Evolutionary conservation across 2,797 vertebrate genomes (phyloP).

Genomic region (Cercopithecus hamlyni): DNA sequence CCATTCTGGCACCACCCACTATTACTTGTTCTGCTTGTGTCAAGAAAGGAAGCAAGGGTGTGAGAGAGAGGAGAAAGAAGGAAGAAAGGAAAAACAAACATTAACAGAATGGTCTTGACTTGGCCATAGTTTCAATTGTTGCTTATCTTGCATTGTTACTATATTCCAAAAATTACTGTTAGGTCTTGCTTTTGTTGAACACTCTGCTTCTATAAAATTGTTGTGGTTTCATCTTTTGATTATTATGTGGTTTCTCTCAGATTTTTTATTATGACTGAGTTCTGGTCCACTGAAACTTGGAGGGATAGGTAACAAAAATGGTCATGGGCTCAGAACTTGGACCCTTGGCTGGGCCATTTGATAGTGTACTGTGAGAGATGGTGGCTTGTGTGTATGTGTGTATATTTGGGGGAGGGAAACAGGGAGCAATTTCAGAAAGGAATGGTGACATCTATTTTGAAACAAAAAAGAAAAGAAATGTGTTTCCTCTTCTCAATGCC

Average conservation of each 20-base stretch:
- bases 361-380: background rate
- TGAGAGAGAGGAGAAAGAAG: background rate
- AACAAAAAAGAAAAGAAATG: background rate
- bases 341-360: background rate
- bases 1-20: background rate
- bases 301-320: background rate
- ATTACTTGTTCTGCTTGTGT: background rate
- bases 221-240: background rate
- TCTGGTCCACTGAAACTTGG: background rate
- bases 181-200: background rate
- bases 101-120: background rate
- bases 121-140: background rate
- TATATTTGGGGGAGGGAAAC: background rate
- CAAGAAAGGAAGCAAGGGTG: background rate
- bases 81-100: background rate
- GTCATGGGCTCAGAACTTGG: background rate
- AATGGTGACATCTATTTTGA: background rate
- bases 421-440: background rate
- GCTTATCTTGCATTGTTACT: background rate
- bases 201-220: background rate
- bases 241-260: background rate
- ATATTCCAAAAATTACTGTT: background rate
- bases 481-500: background rate
- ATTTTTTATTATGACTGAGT: background rate
- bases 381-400: background rate